phyloP scores from a whole-genome alignment of 2,113 vertebrate species.

The Macroglossus sobrinus region DNA sequence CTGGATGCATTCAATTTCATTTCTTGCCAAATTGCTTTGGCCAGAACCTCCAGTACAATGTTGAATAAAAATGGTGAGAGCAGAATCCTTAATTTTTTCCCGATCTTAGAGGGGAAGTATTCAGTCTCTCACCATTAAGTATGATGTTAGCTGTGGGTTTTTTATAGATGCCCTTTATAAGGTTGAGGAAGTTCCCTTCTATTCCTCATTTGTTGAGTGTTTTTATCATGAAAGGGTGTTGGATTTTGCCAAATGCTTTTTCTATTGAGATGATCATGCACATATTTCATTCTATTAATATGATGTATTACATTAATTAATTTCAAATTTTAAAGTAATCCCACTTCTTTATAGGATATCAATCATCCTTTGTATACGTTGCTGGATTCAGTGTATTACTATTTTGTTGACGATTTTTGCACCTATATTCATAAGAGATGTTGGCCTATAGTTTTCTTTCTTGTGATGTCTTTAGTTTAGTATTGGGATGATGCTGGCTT shows the following conservation, averaged over 20 bases:
- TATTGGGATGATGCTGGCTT: not conserved
- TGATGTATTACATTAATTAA: not conserved
- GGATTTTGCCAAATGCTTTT: not conserved
- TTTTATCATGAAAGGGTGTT: not conserved
- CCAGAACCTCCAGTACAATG: not conserved
- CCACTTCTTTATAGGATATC: not conserved
- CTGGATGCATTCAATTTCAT: not conserved
- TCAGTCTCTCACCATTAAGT: not conserved
- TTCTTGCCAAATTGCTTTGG: not conserved
- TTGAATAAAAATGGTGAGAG: not conserved
- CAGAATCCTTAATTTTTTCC: not conserved
- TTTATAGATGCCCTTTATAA: not conserved
- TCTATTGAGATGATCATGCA: not conserved
- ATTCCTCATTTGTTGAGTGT: not conserved
- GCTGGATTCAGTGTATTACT: not conserved
- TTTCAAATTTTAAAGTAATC: conserved; percentile 6
- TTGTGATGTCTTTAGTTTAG: not conserved
- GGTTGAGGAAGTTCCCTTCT: not conserved
- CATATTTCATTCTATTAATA: not conserved
- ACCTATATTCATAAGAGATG: not conserved
- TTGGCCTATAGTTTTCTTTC: not conserved
- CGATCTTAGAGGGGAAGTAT: not conserved
- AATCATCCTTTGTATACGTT: not conserved
- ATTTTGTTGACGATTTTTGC: not conserved
- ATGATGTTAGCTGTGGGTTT: not conserved